A percentile compares a stretch with the other conserved stretches of the same genome.
Conservation (phyloP, 2,113 vertebrate species). For the Ahaetulla prasina region DNA sequence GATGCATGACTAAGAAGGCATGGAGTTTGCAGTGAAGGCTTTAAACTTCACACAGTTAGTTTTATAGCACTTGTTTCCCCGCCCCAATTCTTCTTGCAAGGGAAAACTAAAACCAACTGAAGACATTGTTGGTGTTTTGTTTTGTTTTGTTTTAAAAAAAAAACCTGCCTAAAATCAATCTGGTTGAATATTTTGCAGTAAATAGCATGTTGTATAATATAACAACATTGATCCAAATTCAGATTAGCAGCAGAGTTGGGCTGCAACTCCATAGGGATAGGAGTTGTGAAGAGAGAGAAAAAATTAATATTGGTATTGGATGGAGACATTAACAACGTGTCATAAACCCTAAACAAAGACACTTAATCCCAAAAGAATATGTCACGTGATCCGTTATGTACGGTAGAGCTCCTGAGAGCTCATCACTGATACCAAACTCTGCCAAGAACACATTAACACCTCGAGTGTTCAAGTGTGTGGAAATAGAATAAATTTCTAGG, state of each 20-base stretch:
- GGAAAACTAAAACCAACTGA: not conserved
- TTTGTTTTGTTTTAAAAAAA: not conserved
- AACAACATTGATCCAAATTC: not conserved
- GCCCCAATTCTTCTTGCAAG: not conserved
- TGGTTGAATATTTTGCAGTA: not conserved
- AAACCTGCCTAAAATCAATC: not conserved
- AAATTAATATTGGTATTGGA: not conserved
- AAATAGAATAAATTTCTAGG: not conserved
- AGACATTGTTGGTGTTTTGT: not conserved
- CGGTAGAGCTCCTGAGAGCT: not conserved
- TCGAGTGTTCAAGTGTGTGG: not conserved
- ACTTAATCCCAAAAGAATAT: not conserved
- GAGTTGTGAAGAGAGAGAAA: not conserved
- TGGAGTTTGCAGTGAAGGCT: not conserved
- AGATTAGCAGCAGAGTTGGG: not conserved
- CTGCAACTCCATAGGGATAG: not conserved
- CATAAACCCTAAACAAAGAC: not conserved
- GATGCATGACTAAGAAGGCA: not conserved
- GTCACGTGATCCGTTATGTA: not conserved
- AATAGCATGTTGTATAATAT: not conserved
- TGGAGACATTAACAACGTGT: not conserved
- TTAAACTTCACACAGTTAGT: not conserved
- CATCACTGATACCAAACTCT: not conserved
- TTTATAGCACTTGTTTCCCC: not conserved
- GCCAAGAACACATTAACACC: not conserved